These are phyloP conservation scores for Trachelus iudaicus DNA, from an alignment of 2,888 invertebrate species.

Conservation along the genomic window DNA sequence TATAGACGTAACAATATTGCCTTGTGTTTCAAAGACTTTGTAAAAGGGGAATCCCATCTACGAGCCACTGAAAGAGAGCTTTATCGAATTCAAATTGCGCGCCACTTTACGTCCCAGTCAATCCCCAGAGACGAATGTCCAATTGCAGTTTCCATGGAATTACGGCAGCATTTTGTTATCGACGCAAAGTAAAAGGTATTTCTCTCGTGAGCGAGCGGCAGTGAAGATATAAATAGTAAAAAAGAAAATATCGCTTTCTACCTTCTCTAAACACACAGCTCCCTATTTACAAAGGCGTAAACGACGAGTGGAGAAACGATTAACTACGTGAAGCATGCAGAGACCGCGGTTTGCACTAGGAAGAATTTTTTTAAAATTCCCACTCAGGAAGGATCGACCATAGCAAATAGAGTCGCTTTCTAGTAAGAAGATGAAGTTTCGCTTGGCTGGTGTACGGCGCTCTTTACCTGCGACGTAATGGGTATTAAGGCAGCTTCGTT, in stretches of 20 bases:
- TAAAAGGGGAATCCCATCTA: neutral
- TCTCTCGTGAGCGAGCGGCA: neutral
- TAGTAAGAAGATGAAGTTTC: neutral
- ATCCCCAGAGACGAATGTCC: neutral
- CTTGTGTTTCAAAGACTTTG: neutral
- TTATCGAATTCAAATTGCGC: neutral
- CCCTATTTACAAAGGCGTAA: neutral
- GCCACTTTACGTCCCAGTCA: neutral
- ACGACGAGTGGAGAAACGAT: too few species aligned
- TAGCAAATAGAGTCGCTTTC: neutral
- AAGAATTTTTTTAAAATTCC: neutral
- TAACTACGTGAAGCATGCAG: neutral
- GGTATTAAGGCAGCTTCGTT: conserved; percentile 37
- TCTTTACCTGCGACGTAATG: conserved; percentile 14
- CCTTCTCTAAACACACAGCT: neutral
- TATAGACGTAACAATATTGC: neutral
- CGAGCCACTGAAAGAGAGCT: neutral
- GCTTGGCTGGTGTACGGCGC: neutral
- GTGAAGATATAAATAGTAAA: neutral
- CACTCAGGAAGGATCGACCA: neutral
- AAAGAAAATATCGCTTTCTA: neutral
- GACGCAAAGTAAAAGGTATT: neutral
- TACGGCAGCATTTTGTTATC: neutral
- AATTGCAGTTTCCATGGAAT: neutral
- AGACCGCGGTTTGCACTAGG: neutral